Percentiles rank a stretch among this genome's conserved stretches.
Conservation (phyloP, 2,888 invertebrate species). For the Cryptocephalus moraei region DNA sequence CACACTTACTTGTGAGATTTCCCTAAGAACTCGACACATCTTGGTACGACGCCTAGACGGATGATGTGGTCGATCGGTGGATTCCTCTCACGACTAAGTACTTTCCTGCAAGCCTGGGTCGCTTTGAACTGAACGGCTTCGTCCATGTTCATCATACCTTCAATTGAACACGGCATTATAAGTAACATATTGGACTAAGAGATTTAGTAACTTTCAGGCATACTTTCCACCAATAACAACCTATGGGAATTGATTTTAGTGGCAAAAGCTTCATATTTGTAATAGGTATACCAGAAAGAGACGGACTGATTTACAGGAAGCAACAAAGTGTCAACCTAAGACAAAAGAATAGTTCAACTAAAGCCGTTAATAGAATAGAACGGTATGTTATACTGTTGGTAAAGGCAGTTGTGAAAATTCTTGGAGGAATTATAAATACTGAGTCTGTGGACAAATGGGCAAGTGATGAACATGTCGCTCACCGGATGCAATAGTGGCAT, state of each 20-base stretch:
- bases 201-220: background rate
- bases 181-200: background rate
- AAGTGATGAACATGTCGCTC: too few relatives aligned
- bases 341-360: too few relatives aligned
- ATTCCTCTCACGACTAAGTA: conserved; percentile 78
- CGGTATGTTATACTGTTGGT: too few relatives aligned
- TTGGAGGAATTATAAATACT: too few relatives aligned
- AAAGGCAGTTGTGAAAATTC: too few relatives aligned
- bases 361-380: too few relatives aligned
- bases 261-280: background rate
- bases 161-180: too few relatives aligned
- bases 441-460: too few relatives aligned
- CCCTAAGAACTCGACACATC: conserved; percentile 67
- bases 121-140: conserved; percentile 53
- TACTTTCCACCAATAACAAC: background rate
- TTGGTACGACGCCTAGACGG: conserved; percentile 70
- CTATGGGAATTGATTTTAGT: background rate
- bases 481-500: too few relatives aligned
- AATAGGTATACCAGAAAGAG: too few relatives aligned
- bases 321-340: too few relatives aligned
- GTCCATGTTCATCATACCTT: conserved; percentile 58
- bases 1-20: conserved; percentile 56
- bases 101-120: conserved; percentile 75
- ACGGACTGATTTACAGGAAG: too few relatives aligned
- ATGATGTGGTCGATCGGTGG: conserved; percentile 88